Conservation (phyloP, 2,888 invertebrate species). For the Noctua comes region DNA sequence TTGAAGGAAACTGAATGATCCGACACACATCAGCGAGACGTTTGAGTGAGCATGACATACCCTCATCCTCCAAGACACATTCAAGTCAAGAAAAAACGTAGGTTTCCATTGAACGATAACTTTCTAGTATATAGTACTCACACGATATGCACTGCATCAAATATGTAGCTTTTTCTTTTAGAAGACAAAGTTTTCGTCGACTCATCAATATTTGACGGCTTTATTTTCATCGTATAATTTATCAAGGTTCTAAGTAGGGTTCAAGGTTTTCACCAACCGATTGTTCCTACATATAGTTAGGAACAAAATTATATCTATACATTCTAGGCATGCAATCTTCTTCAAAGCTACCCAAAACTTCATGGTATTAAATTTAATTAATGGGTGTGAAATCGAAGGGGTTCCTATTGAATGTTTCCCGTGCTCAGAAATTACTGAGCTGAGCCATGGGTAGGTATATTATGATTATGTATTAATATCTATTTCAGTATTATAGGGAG, state of each 20-base stretch:
- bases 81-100: too few relatives aligned
- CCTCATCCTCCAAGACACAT: too few relatives aligned
- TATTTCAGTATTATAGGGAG: background rate
- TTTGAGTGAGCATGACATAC: too few relatives aligned
- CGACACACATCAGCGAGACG: too few relatives aligned
- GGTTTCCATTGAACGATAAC: too few relatives aligned
- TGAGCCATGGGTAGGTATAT: background rate
- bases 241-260: background rate
- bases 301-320: background rate
- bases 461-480: conserved; percentile 18
- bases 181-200: background rate
- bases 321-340: background rate
- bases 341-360: conserved; percentile 41
- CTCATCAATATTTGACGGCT: background rate
- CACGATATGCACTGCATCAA: background rate
- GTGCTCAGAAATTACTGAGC: conserved; percentile 23
- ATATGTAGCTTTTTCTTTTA: background rate
- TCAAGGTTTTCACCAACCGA: background rate
- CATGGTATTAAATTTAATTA: conserved; percentile 46
- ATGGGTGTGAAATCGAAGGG: conserved; percentile 40
- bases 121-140: too few relatives aligned
- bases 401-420: conserved; percentile 46
- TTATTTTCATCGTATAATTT: background rate
- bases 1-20: too few relatives aligned
- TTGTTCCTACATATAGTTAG: background rate